phyloP scores from a whole-genome alignment of 2,888 invertebrate genomes.

The Rhaphigaster nebulosa region DNA sequence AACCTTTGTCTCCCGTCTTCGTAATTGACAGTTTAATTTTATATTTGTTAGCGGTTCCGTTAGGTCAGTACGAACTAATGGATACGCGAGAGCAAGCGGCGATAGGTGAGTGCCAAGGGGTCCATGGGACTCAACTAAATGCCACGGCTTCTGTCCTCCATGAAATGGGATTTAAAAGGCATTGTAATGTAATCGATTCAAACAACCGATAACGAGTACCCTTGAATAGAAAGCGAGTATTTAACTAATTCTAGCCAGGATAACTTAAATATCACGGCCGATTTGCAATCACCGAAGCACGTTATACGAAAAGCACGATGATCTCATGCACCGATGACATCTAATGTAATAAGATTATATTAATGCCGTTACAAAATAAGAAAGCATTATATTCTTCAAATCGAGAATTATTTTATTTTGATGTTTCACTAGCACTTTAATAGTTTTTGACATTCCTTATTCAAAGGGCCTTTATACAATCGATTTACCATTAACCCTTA shows the following conservation, averaged over 20 bases:
- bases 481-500: too few species aligned
- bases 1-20: background rate
- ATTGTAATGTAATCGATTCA: background rate
- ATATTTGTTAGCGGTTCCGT: background rate
- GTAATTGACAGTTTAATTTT: background rate
- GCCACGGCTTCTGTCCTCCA: background rate
- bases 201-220: background rate
- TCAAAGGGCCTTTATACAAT: too few species aligned
- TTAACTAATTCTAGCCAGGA: background rate
- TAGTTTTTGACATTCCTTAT: too few species aligned
- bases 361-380: too few species aligned
- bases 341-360: too few species aligned
- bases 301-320: too few species aligned
- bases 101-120: background rate
- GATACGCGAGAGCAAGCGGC: background rate
- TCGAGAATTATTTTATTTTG: too few species aligned
- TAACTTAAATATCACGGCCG: constrained; percentile 5
- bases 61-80: background rate
- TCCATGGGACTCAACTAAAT: background rate
- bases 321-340: background rate
- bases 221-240: background rate
- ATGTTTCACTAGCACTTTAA: too few species aligned
- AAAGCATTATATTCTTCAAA: too few species aligned
- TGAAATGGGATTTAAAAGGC: background rate
- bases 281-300: background rate